Conservation (phyloP, 2,797 vertebrate species). For the Odontamblyopus lacepedii region DNA sequence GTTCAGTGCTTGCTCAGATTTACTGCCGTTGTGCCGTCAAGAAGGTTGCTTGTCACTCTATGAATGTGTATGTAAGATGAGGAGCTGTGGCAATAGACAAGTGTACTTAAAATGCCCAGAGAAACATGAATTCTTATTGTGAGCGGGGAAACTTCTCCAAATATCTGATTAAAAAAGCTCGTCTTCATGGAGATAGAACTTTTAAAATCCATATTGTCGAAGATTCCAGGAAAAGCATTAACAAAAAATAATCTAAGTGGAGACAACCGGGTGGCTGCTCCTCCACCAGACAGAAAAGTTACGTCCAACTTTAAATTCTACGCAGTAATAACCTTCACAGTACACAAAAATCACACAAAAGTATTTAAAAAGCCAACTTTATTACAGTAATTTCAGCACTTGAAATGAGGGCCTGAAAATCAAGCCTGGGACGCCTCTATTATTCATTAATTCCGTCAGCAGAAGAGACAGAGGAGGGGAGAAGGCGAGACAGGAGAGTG, state of each 20-base stretch:
- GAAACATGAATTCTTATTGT: no score
- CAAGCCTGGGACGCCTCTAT: constrained; percentile 69
- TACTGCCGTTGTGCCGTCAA: no score
- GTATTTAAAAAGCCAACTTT: background rate
- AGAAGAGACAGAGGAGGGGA: constrained; percentile 32
- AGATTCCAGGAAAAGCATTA: background rate
- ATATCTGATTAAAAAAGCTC: no score
- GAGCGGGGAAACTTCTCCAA: no score
- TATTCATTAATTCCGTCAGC: constrained; percentile 70
- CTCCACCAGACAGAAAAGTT: background rate
- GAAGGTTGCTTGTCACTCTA: no score
- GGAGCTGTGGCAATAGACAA: no score
- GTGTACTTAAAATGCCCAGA: no score
- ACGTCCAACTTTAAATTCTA: background rate
- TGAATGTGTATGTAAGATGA: no score
- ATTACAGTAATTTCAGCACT: background rate
- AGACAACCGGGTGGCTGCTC: background rate
- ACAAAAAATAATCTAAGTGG: background rate
- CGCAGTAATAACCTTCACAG: background rate
- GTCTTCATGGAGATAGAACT: no score
- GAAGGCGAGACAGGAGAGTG: constrained; percentile 34
- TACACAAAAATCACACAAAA: background rate
- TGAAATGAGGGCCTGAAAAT: constrained; percentile 41
- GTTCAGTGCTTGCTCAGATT: no score
- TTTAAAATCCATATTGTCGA: no score